Conservation (phyloP, 2,797 vertebrate species). For the Otolemur crassicaudatus region DNA sequence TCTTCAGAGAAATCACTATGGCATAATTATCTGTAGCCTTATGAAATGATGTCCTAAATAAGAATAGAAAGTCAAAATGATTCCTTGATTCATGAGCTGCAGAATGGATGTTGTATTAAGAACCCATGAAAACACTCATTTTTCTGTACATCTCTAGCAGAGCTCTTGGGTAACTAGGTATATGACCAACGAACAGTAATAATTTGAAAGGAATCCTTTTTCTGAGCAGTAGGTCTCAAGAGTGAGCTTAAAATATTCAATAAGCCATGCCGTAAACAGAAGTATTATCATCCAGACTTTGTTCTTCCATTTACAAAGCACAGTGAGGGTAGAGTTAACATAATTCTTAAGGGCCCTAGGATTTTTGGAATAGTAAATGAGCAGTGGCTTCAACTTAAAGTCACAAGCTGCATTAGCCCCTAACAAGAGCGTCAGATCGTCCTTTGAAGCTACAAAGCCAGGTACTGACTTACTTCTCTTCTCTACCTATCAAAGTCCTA, state of each 20-base stretch:
- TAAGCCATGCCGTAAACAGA: not conserved
- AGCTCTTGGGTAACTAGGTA: not conserved
- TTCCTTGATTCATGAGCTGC: not conserved
- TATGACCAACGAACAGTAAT: not conserved
- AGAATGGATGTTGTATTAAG: not conserved
- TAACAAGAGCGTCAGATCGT: not conserved
- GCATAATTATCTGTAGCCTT: not conserved
- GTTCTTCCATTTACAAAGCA: not conserved
- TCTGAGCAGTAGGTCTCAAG: not conserved
- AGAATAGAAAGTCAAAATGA: not conserved
- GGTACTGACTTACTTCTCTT: not conserved
- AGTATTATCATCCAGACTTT: not conserved
- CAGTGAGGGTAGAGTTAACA: not conserved
- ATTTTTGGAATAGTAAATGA: not conserved
- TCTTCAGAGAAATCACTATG: not conserved
- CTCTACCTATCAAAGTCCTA: not conserved
- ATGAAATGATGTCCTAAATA: not conserved
- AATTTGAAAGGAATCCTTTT: not conserved
- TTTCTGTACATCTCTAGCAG: not conserved
- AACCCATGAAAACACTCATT: not conserved
- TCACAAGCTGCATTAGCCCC: not conserved
- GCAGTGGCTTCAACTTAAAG: not conserved
- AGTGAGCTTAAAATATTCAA: not conserved
- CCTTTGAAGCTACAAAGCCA: not conserved
- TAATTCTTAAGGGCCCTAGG: not conserved